Conservation (phyloP, 2,888 invertebrate species). For the Timandra comae region DNA sequence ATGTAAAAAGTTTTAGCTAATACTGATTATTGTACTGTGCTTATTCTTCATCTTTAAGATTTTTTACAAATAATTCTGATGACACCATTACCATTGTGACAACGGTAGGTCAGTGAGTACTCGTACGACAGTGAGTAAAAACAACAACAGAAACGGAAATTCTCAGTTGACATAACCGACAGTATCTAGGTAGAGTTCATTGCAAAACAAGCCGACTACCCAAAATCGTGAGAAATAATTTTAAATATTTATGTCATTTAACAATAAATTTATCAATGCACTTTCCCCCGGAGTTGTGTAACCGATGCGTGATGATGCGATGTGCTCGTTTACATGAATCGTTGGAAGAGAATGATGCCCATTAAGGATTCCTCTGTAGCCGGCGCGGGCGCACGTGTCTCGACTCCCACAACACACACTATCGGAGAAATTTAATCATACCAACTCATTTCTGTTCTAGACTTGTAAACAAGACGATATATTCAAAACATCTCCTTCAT, state of each 20-base stretch:
- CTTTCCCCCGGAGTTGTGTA: slow-evolving; percentile 60
- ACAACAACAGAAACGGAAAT: neutral
- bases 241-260: slow-evolving; percentile 22
- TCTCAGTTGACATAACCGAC: slow-evolving; percentile 7
- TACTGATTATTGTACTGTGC: too few species aligned
- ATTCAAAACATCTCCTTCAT: too few species aligned
- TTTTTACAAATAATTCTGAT: too few species aligned
- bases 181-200: slow-evolving; percentile 10
- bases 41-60: too few species aligned
- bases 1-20: too few species aligned
- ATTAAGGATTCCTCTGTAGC: slow-evolving; percentile 47
- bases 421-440: slow-evolving; percentile 31
- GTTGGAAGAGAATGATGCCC: slow-evolving; percentile 41
- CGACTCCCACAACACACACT: slow-evolving; percentile 23
- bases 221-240: slow-evolving; percentile 16
- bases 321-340: slow-evolving; percentile 51
- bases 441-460: slow-evolving; percentile 18
- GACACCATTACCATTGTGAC: too few species aligned
- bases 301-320: slow-evolving; percentile 50
- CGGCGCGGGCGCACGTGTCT: slow-evolving; percentile 26
- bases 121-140: too few species aligned
- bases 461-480: slow-evolving; percentile 11
- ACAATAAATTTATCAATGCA: slow-evolving; percentile 45
- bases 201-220: slow-evolving; percentile 7
- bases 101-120: too few species aligned